These are phyloP conservation scores for Mugil cephalus DNA, from an alignment of 2,113 vertebrate species.

Conservation along the genomic window DNA sequence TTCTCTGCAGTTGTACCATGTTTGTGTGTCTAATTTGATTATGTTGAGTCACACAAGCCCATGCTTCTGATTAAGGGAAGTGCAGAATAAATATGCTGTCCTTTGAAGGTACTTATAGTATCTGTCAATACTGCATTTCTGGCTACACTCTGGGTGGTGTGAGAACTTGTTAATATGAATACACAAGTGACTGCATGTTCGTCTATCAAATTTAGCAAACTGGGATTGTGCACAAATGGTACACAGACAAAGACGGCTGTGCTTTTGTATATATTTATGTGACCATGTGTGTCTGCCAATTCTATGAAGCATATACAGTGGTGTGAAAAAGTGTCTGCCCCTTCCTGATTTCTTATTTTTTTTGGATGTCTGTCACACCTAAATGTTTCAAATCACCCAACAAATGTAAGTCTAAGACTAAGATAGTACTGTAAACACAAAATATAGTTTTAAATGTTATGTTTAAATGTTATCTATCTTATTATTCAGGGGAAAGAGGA, in stretches of 20 bases:
- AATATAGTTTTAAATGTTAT: no score
- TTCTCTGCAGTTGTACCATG: constrained; percentile 14
- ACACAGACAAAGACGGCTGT: background rate
- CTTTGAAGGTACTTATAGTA: constrained; percentile 1
- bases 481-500: no score
- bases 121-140: constrained; percentile 1
- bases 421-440: background rate
- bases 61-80: constrained; percentile 3
- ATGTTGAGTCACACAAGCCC: constrained; percentile 7
- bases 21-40: constrained; percentile 40
- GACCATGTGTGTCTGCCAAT: background rate
- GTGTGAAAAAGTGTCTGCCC: no score
- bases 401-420: background rate
- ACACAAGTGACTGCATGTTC: no score
- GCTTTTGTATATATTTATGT: background rate
- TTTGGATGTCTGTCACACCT: no score
- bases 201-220: constrained; percentile 16
- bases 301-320: no score
- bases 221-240: constrained; percentile 13
- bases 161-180: constrained; percentile 3
- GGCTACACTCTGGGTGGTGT: background rate
- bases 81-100: background rate
- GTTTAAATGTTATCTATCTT: no score
- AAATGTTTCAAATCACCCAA: no score
- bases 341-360: no score